Conservation (phyloP, 1,140 invertebrate genomes). For the Temnothorax nylanderi region DNA sequence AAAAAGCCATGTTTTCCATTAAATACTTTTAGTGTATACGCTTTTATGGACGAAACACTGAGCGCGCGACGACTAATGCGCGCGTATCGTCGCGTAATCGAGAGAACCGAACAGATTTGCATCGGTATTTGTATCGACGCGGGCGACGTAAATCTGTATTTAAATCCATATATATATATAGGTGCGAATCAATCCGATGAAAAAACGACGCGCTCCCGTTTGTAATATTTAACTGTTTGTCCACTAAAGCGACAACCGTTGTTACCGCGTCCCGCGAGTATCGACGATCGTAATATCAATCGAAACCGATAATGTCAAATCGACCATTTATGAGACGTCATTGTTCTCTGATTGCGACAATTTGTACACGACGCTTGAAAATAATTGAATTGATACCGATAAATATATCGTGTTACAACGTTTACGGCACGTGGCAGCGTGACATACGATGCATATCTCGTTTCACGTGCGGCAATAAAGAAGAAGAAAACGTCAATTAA, state of each 20-base stretch:
- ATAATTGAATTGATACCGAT: conserved; percentile 27
- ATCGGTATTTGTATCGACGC: conserved; percentile 4
- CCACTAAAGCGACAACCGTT: conserved; percentile 27
- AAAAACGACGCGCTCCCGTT: conserved; percentile 26
- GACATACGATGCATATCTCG: not conserved
- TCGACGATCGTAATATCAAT: conserved; percentile 13
- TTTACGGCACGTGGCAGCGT: not conserved
- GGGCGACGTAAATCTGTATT: conserved; percentile 33
- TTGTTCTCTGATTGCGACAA: conserved; percentile 44
- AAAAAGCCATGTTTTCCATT: conserved; percentile 22
- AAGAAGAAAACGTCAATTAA: not conserved
- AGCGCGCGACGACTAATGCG: not conserved
- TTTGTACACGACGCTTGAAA: conserved; percentile 30
- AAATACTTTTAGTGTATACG: conserved; percentile 1
- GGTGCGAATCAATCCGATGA: conserved; percentile 31
- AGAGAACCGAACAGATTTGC: conserved; percentile 11
- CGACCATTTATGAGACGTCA: conserved; percentile 50
- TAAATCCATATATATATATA: conserved; percentile 23
- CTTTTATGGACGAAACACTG: not conserved
- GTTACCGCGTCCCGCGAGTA: not conserved
- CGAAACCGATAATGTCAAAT: conserved; percentile 15
- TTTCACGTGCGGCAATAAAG: not conserved
- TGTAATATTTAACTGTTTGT: conserved; percentile 35
- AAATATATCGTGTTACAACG: not conserved
- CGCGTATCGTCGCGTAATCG: conserved; percentile 15